Conservation (phyloP, 1,140 invertebrate genomes). For the Drosophila nebulosa region DNA sequence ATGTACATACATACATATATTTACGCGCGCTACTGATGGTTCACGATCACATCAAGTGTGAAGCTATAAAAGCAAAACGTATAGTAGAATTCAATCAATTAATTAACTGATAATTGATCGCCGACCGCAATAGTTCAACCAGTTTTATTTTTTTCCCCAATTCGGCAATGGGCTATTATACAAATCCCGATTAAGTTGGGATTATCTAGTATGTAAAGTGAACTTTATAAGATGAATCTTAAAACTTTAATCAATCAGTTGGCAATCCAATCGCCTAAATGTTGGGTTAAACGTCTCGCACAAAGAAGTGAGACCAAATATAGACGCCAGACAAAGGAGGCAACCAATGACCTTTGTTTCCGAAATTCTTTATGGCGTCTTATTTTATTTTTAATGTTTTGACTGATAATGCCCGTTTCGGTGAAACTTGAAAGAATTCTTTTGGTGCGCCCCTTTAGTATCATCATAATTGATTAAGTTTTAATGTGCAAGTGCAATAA, state of each 20-base stretch:
- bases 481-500: constrained; percentile 49
- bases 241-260: no score
- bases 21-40: neutral
- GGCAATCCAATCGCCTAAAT: neutral
- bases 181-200: neutral
- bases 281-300: neutral
- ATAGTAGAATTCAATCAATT: neutral
- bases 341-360: neutral
- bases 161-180: neutral
- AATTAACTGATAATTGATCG: neutral
- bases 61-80: neutral
- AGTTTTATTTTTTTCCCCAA: neutral
- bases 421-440: constrained; percentile 46
- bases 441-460: neutral
- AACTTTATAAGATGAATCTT: no score
- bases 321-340: no score
- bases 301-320: neutral
- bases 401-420: constrained; percentile 1
- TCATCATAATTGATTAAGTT: constrained; percentile 52
- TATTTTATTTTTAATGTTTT: neutral
- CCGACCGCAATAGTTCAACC: neutral
- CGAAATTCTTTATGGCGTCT: neutral
- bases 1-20: neutral
- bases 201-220: neutral
- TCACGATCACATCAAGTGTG: constrained; percentile 1